These are phyloP conservation scores for Stenolophus ochropezus DNA, from an alignment of 2,888 invertebrate genomes.

Conservation along the genomic window DNA sequence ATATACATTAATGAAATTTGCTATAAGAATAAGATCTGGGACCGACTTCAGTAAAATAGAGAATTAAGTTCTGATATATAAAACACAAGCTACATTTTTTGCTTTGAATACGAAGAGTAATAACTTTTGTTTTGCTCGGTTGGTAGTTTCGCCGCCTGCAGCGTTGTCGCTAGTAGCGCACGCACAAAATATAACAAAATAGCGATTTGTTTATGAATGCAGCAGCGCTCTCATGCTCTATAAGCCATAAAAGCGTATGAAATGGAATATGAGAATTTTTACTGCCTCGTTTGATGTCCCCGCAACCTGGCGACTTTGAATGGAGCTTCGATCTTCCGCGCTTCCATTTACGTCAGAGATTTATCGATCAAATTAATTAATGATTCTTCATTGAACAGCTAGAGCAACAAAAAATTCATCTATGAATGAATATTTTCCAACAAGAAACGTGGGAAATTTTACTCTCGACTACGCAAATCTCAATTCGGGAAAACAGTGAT, in stretches of 20 bases:
- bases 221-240: background rate
- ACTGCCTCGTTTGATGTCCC: conserved; percentile 31
- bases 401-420: conserved; percentile 20
- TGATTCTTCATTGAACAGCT: conserved; percentile 37
- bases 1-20: too few relatives aligned
- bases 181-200: conserved; percentile 30
- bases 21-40: too few relatives aligned
- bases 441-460: conserved; percentile 49
- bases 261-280: conserved; percentile 27
- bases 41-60: too few relatives aligned
- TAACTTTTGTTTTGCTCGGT: too few relatives aligned
- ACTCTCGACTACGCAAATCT: conserved; percentile 16
- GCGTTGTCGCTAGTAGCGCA: background rate
- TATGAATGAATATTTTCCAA: conserved; percentile 38
- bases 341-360: conserved; percentile 47
- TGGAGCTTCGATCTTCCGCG: conserved; percentile 36
- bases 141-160: background rate
- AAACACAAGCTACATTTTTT: too few relatives aligned
- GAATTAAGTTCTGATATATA: too few relatives aligned
- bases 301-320: conserved; percentile 19
- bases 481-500: conserved; percentile 11
- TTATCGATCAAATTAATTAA: conserved; percentile 52
- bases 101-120: too few relatives aligned
- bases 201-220: conserved; percentile 18
- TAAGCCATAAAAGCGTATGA: conserved; percentile 36